Evolutionary conservation across 1,140 invertebrate genomes (phyloP).

Genomic region (Temnothorax longispinosus): DNA sequence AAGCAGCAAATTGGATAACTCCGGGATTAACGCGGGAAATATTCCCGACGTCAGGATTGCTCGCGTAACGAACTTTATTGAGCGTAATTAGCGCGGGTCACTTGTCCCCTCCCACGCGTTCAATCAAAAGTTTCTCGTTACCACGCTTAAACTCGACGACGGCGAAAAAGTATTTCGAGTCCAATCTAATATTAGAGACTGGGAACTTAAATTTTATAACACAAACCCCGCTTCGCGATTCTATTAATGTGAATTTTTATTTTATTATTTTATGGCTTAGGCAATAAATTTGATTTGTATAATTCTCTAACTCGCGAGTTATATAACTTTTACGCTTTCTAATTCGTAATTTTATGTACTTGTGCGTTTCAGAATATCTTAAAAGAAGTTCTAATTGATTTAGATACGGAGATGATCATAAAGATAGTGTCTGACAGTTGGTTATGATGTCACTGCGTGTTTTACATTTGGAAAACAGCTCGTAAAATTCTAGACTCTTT

Average conservation of each 20-base stretch:
- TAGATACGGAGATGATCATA: neutral
- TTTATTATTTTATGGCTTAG: neutral
- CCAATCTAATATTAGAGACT: neutral
- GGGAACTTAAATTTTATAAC: neutral
- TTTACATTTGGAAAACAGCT: neutral
- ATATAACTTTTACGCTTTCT: neutral
- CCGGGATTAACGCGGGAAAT: neutral
- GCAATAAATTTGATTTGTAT: neutral
- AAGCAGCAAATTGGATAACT: neutral
- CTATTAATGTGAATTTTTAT: neutral
- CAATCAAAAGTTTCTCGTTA: constrained; percentile 46
- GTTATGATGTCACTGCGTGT: neutral
- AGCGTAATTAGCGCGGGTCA: constrained; percentile 33
- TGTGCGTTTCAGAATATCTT: neutral
- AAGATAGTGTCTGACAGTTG: neutral
- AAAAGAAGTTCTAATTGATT: neutral
- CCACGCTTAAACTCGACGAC: neutral
- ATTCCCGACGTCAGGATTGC: neutral
- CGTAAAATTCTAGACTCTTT: neutral
- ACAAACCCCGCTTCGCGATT: neutral
- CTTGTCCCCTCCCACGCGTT: constrained; percentile 14
- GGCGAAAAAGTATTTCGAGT: constrained; percentile 30
- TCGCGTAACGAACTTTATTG: constrained; percentile 23
- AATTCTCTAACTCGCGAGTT: neutral
- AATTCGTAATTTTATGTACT: neutral